A percentile compares a stretch with the other conserved stretches of the same genome.
These are phyloP conservation scores for Euura saliciscinereae DNA, from an alignment of 1,140 invertebrate genomes.

Conservation along the genomic window DNA sequence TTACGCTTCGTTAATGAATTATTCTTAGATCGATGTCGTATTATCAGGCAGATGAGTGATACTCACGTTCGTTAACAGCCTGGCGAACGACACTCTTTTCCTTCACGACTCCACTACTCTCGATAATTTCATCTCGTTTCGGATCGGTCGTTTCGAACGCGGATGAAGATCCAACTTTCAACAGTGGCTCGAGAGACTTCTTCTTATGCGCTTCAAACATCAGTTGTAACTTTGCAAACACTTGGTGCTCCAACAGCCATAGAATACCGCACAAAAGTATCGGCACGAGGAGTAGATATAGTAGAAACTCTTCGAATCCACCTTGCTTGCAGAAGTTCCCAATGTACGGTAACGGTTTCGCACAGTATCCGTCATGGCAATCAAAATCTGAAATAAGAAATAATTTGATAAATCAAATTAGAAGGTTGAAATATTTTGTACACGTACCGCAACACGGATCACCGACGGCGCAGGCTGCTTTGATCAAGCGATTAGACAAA, in stretches of 20 bases:
- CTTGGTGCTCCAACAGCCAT: constrained; percentile 38
- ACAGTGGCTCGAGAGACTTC: constrained; percentile 41
- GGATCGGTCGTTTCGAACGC: constrained; percentile 40
- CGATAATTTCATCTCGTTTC: no score
- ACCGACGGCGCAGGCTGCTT: constrained; percentile 9
- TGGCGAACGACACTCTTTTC: constrained; percentile 51
- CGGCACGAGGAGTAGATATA: constrained; percentile 38
- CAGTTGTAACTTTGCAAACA: constrained; percentile 28
- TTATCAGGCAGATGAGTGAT: constrained; percentile 34
- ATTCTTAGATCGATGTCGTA: constrained; percentile 53
- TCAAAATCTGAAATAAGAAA: constrained; percentile 28
- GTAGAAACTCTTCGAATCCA: constrained; percentile 44
- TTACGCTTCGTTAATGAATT: neutral
- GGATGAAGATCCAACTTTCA: constrained; percentile 9
- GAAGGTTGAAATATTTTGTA: neutral
- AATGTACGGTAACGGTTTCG: constrained; percentile 44
- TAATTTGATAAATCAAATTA: neutral
- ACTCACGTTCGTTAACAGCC: constrained; percentile 27
- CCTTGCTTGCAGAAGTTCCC: constrained; percentile 34
- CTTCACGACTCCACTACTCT: constrained; percentile 48
- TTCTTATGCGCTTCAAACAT: constrained; percentile 54
- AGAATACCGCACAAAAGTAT: constrained; percentile 35
- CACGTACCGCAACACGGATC: neutral
- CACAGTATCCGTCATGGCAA: constrained; percentile 43
- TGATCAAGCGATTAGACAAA: constrained; percentile 38